Evolutionary conservation across 2,113 vertebrate genomes (phyloP).

Genomic region (Bufo gargarizans): DNA sequence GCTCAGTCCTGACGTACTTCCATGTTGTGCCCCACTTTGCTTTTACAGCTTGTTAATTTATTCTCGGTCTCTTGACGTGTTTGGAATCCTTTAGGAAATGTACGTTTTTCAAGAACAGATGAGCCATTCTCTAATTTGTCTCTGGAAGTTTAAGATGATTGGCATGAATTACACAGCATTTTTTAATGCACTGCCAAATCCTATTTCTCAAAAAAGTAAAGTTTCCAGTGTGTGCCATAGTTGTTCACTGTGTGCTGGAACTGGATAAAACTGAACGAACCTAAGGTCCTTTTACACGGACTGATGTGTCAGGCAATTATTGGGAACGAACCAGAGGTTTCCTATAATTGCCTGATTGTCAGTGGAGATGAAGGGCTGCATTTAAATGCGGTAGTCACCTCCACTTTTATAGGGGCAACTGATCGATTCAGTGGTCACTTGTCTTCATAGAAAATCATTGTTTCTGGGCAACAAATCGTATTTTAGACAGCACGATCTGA

Average conservation of each 20-base stretch:
- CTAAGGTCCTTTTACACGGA: neutral
- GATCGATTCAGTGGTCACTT: too few relatives aligned
- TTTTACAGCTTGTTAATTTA: constrained; percentile 8
- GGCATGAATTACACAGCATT: neutral
- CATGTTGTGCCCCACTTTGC: neutral
- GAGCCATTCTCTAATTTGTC: constrained; percentile 9
- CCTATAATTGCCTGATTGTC: too few relatives aligned
- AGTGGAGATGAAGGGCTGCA: too few relatives aligned
- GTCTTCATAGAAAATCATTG: too few relatives aligned
- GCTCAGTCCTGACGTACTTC: neutral
- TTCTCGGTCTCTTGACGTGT: neutral
- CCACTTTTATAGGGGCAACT: too few relatives aligned
- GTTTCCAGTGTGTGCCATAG: neutral
- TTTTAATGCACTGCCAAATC: neutral
- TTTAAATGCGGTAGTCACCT: too few relatives aligned
- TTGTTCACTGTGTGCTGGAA: neutral
- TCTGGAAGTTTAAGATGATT: neutral
- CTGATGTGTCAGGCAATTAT: too few relatives aligned
- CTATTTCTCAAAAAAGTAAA: neutral
- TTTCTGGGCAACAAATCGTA: too few relatives aligned
- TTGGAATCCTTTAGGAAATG: constrained; percentile 1
- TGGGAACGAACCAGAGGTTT: too few relatives aligned
- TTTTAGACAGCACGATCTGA: too few relatives aligned
- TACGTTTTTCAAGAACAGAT: constrained; percentile 11
- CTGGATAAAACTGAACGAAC: neutral